Evolutionary conservation across 2,888 invertebrate genomes (phyloP), one percentile per base, ranked within the genome.

Genomic region (Stenodera caucasica): DNA sequence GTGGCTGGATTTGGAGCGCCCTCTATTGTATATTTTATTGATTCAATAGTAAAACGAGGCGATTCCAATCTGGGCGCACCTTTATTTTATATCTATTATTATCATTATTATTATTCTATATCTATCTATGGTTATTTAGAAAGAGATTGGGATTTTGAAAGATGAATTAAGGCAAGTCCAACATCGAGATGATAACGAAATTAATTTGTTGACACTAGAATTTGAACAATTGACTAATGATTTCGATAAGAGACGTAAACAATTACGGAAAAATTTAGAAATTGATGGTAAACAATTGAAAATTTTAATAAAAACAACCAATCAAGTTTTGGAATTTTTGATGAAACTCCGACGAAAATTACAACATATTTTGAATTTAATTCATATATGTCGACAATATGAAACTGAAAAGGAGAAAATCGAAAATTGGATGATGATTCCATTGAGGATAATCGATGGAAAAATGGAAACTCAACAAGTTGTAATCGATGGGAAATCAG

Each of bases 351-450:
- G 75, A 32, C 76, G 77, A 57, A 85, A 84, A 72, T 84, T 84
- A 4, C 82, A 84, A 60, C 82, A 81, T 68, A 82, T 86, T 53
- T 70, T 84, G 50, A 81, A 82, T 23, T 70, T 86, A 64, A 81
- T 82, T 23, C 80, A 81, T 23, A 77, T 83, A n/a, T 86, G 86
- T 65, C 77, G 83, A 35, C 85, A 85, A 74, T 83, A 82, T 69
- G 85, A 86, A 77, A 85, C 84, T 0, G 81, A 82, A 63, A 77
- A 81, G 12, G 85, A 86, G 75, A 84, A 63, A 55, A n/a, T 73
- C 8, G 12, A 57, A 11, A 69, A 68, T 57, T 72, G 68, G 69
- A 29, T 72, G 26, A 69, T 70, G n/a, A 23, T 57, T 9, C 35
- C 35, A 9, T 45, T 45, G 11, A 55, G 50, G 30, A 26, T 35